Evolutionary conservation across 2,888 invertebrate genomes (phyloP).

Genomic region (Thymelicus lineola): DNA sequence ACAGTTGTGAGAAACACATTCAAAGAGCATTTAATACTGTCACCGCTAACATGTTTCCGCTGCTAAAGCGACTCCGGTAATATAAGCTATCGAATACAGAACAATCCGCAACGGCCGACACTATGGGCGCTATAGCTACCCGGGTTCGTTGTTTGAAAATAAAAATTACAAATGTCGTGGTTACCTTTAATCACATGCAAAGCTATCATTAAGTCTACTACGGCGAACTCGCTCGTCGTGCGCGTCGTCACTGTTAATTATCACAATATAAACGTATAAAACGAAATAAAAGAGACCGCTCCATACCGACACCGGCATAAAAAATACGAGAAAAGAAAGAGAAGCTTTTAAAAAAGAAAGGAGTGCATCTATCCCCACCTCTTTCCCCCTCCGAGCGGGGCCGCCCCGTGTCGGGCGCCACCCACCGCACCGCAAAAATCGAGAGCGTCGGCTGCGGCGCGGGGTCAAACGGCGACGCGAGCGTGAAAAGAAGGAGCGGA

Average conservation of each 20-base stretch:
- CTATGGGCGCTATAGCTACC: constrained; percentile 47
- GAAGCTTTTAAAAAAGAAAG: constrained; percentile 84
- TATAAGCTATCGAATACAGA: constrained; percentile 60
- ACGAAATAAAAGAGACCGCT: constrained; percentile 81
- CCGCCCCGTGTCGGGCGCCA: constrained; percentile 85
- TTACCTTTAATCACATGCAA: constrained; percentile 82
- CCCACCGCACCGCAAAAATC: constrained; percentile 88
- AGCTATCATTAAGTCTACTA: constrained; percentile 80
- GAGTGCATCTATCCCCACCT: constrained; percentile 83
- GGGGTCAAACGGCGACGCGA: constrained; percentile 84
- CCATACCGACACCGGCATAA: constrained; percentile 80
- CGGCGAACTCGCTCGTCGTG: constrained; percentile 76
- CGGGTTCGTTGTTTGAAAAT: constrained; percentile 58
- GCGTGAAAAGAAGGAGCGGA: constrained; percentile 84
- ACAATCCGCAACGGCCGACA: constrained; percentile 51
- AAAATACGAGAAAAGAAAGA: constrained; percentile 85
- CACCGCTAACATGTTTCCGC: constrained; percentile 63
- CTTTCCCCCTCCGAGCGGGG: constrained; percentile 74
- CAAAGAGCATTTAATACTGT: constrained; percentile 65
- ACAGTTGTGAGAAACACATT: constrained; percentile 55
- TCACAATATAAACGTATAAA: constrained; percentile 79
- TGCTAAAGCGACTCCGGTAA: constrained; percentile 58
- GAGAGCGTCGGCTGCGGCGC: constrained; percentile 84
- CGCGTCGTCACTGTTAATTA: constrained; percentile 83
- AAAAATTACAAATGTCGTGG: constrained; percentile 75